phyloP scores from a whole-genome alignment of 1,140 invertebrate genomes.

The Arion vulgaris region DNA sequence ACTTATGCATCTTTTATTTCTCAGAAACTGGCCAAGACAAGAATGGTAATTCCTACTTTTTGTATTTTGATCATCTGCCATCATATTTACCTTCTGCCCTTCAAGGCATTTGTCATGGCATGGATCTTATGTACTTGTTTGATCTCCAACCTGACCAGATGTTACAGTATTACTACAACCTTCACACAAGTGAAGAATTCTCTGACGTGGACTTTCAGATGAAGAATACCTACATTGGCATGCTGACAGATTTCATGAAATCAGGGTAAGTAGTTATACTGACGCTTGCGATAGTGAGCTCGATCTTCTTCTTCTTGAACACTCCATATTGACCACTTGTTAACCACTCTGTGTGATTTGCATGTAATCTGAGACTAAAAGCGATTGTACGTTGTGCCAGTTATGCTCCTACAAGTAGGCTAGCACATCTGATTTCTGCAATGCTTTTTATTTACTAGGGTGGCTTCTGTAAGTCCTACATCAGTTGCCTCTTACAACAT shows the following conservation, averaged over 20 bases:
- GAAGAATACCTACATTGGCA: background rate
- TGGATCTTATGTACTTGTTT: slow-evolving; percentile 16
- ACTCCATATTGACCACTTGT: too few species aligned
- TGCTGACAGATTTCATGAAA: slow-evolving; percentile 13
- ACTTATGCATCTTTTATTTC: background rate
- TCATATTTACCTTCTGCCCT: background rate
- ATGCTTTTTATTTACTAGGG: too few species aligned
- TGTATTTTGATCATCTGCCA: slow-evolving; percentile 16
- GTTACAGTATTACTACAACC: background rate
- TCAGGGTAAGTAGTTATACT: background rate
- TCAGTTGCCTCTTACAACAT: too few species aligned
- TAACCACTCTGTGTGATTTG: too few species aligned
- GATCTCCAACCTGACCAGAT: background rate
- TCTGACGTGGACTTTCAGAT: background rate
- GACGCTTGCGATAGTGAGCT: too few species aligned
- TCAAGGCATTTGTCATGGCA: background rate
- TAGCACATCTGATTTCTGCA: too few species aligned
- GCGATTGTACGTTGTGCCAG: too few species aligned
- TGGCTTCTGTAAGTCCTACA: too few species aligned
- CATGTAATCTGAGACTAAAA: too few species aligned
- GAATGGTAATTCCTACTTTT: background rate
- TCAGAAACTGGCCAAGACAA: background rate
- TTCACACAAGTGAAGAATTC: background rate
- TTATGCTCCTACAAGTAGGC: too few species aligned
- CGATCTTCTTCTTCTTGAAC: too few species aligned